Evolutionary conservation across 2,113 vertebrate species (phyloP), one percentile per base, ranked within the genome.

Genomic region (Mormoops blainvillei): DNA sequence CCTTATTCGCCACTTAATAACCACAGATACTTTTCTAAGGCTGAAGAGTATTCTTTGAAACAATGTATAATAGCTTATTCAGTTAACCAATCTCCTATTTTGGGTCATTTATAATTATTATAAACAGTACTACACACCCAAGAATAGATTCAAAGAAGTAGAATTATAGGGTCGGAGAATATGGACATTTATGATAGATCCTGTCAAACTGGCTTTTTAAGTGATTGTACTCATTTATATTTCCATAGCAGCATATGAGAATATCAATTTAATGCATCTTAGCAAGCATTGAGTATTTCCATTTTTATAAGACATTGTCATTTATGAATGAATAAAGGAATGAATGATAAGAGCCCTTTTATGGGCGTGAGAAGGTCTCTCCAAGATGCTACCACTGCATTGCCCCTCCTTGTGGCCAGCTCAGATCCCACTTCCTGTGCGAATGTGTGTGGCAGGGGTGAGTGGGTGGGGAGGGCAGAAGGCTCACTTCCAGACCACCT

Each of bases 31-130:
- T 82, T 96, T 91, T 65, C 67, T 24, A 13, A 48, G 74, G 22
- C 54, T 76, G 78, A 91, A 87, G 41, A 68, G 8, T 56, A 86
- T 38, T 93, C 56, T 91, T 82, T 94, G 43, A 86, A 83, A 96
- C 36, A 16, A 78, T 63, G 41, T 41, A 41, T 19, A 63, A 14
- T 74, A 82, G 58, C n/a, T 87, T 78, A 78, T 89, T 95, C 58
- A 43, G 58, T 54, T 91, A 95, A 41, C 36, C 26, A 80, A 22
- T 54, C 3, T 14, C 52, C 14, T 71, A 12, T 91, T 95, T 90
- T 88, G 36, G 80, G 76, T 70, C 16, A 78, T 74, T 89, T 89
- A 86, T 83, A 83, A 77, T 68, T 77, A 65, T 76, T 54, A 31
- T 71, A 85, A 81, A 19, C 45, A 95, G 48, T 36, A 56, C 11